Base-by-base conservation (phyloP, 2,113 vertebrate species). In the Sylvilagus bachmani region DNA sequence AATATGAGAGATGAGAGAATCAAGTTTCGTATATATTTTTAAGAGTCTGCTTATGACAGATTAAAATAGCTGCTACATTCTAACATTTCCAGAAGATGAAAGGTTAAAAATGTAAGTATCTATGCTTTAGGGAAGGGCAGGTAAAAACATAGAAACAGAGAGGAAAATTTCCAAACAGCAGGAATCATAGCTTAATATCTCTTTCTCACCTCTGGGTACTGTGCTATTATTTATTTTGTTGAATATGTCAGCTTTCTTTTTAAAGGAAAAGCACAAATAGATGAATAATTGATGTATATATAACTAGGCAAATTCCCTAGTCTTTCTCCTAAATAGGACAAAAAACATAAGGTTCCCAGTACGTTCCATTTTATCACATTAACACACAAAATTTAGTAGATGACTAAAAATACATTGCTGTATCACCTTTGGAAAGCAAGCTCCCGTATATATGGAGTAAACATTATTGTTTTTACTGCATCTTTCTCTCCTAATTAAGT, bases 1-100 rank as follows among this genome's bases (percentile, higher is more conserved):
- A 78, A n/a, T 78, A 33, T n/a, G 58, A 93, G 84, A 91, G 22
- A 95, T 97, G 79, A 95, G 96, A 93, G 55, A 94, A 80, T 77
- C 3, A 21, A 19, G 69, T 94, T 94, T 95, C n/a, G 33, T 58
- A 84, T 95, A 31, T 82, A 75, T 87, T 97, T 96, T 75, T 81
- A 89, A 96, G 86, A 66, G n/a, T 6, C 25, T 91, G 24, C 62
- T 95, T 82, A 75, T 73, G 87, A 93, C 81, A 97, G 36, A 74
- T 95, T 75, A 84, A 95, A 97, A 95, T 85, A 3, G 17, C 36
- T 86, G 53, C 79, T 82, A 66, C 36, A 61, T 64, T 89, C 49
- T 71, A 95, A 87, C n/a, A 82, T 62, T 90, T 96, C 53, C 70
- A 62, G 91, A 44, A 67, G 31, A 86, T 69, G 38, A 86, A 96